These are phyloP conservation scores for Tachystola acroxantha DNA, from an alignment of 2,888 invertebrate genomes.

Conservation along the genomic window DNA sequence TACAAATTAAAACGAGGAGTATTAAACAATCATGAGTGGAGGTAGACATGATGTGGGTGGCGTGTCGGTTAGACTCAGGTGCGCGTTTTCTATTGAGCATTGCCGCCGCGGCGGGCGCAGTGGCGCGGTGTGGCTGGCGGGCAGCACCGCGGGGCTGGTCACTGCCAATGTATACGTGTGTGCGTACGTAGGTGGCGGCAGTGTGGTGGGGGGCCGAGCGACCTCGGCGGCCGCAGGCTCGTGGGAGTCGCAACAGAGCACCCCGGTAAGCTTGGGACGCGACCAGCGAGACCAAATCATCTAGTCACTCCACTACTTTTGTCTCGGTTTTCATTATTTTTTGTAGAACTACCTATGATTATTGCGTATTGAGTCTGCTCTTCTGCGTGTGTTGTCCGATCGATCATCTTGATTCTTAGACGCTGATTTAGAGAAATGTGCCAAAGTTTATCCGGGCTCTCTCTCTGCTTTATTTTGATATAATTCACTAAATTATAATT, in stretches of 20 bases:
- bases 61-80: no score
- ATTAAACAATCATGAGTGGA: no score
- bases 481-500: no score
- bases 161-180: conserved; percentile 23
- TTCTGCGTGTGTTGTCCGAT: conserved; percentile 74
- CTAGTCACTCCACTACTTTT: conserved; percentile 58
- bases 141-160: conserved; percentile 2
- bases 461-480: not conserved
- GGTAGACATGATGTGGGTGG: no score
- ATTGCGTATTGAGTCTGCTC: conserved; percentile 71
- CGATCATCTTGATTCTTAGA: conserved; percentile 65
- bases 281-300: conserved; percentile 53
- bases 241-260: conserved; percentile 66
- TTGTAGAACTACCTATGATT: conserved; percentile 63
- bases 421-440: conserved; percentile 65
- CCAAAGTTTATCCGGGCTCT: conserved; percentile 29
- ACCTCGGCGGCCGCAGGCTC: conserved; percentile 52
- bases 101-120: no score
- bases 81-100: not conserved
- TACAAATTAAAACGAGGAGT: no score
- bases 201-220: conserved; percentile 61
- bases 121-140: no score
- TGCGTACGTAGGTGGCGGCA: conserved; percentile 74
- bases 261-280: conserved; percentile 70
- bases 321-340: conserved; percentile 68